Percentiles rank a stretch among this genome's conserved stretches.
Evolutionary conservation across 1,140 invertebrate genomes (phyloP).

Genomic region (Penaeus japonicus): DNA sequence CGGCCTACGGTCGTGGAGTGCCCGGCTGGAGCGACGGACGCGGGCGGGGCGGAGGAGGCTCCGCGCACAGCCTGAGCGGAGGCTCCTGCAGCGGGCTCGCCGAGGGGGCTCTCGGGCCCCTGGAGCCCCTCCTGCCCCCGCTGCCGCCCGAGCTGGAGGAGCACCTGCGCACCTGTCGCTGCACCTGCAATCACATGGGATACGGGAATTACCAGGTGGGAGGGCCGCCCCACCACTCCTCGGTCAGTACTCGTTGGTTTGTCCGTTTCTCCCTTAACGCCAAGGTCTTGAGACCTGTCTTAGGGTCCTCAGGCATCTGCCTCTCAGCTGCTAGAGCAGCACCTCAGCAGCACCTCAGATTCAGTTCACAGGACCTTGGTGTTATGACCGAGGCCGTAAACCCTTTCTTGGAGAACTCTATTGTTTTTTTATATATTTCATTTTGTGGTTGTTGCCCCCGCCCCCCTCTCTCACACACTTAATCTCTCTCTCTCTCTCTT

Average conservation of each 20-base stretch:
- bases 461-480: too few relatives aligned
- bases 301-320: background rate
- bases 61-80: conserved; percentile 19
- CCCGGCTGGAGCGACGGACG: conserved; percentile 47
- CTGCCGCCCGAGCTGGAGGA: conserved; percentile 56
- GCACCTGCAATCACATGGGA: conserved; percentile 60
- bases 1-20: conserved; percentile 48
- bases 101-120: conserved; percentile 22
- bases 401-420: too few relatives aligned
- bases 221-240: conserved; percentile 28
- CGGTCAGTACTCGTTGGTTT: conserved; percentile 1
- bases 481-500: too few relatives aligned
- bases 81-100: conserved; percentile 30
- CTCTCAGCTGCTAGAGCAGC: too few relatives aligned
- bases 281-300: background rate
- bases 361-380: too few relatives aligned
- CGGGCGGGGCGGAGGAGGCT: background rate
- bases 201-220: conserved; percentile 59
- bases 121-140: conserved; percentile 47
- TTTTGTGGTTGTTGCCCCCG: too few relatives aligned
- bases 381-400: too few relatives aligned
- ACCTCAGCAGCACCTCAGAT: too few relatives aligned
- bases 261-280: background rate
- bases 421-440: too few relatives aligned
- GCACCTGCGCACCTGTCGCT: conserved; percentile 59